Evolutionary conservation across 2,888 invertebrate genomes (phyloP).

Genomic region (Schizaphis graminum): DNA sequence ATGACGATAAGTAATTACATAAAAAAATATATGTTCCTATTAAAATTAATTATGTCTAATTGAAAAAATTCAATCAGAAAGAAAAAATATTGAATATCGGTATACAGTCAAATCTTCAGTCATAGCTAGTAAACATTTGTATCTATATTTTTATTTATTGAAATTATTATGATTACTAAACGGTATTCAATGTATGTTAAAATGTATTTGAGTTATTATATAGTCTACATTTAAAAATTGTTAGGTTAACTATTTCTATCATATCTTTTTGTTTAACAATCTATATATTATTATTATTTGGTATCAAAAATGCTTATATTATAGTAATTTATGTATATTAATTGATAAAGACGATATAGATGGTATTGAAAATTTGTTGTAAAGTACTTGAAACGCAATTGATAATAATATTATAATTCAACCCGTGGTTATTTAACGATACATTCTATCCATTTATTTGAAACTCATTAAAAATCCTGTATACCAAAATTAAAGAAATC

Average conservation of each 20-base stretch:
- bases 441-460: background rate
- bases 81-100: background rate
- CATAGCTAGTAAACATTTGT: background rate
- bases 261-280: background rate
- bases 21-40: conserved; percentile 12
- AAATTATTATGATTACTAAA: background rate
- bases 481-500: background rate
- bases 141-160: background rate
- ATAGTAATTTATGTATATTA: background rate
- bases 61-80: background rate
- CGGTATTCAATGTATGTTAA: background rate
- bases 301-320: background rate
- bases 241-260: background rate
- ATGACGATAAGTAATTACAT: background rate
- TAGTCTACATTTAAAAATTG: background rate
- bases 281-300: background rate
- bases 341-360: background rate
- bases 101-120: background rate
- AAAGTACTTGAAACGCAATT: background rate
- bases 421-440: background rate
- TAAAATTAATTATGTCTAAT: background rate
- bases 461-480: background rate
- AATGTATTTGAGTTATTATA: background rate
- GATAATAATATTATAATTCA: background rate
- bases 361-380: background rate